A percentile compares a stretch with the other conserved stretches of the same genome.
Conservation (phyloP, 2,888 invertebrate species). For the Hoplodrina blanda region DNA sequence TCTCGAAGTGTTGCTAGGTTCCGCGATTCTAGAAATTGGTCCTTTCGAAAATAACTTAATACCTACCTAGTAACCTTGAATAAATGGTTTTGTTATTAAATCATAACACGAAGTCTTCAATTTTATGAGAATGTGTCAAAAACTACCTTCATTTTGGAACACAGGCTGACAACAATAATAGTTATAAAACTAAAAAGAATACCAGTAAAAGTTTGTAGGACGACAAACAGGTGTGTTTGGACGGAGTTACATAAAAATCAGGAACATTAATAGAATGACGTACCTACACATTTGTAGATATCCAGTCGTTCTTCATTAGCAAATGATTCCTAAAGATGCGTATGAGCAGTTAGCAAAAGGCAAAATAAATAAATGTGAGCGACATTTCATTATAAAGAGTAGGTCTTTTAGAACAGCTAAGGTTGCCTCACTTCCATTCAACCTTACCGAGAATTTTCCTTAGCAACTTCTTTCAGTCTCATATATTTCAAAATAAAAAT, state of each 20-base stretch:
- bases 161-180: neutral
- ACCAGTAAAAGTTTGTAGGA: conserved; percentile 26
- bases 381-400: conserved; percentile 31
- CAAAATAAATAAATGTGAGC: conserved; percentile 26
- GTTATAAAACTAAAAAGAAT: conserved; percentile 15
- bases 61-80: neutral
- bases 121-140: neutral
- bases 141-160: neutral
- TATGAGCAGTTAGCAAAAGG: conserved; percentile 24
- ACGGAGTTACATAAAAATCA: conserved; percentile 10
- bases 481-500: conserved; percentile 59
- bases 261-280: conserved; percentile 18
- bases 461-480: conserved; percentile 45
- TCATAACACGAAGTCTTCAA: neutral
- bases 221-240: conserved; percentile 13
- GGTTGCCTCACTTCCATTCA: conserved; percentile 34
- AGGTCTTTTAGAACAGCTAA: conserved; percentile 35
- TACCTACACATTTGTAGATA: conserved; percentile 14
- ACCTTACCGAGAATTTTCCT: conserved; percentile 41
- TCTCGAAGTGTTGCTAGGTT: neutral
- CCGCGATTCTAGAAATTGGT: neutral
- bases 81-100: neutral
- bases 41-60: neutral
- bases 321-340: conserved; percentile 23
- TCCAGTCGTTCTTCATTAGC: conserved; percentile 32